Conservation (phyloP, 2,113 vertebrate genomes). For the Sphaerodactylus townsendi region DNA sequence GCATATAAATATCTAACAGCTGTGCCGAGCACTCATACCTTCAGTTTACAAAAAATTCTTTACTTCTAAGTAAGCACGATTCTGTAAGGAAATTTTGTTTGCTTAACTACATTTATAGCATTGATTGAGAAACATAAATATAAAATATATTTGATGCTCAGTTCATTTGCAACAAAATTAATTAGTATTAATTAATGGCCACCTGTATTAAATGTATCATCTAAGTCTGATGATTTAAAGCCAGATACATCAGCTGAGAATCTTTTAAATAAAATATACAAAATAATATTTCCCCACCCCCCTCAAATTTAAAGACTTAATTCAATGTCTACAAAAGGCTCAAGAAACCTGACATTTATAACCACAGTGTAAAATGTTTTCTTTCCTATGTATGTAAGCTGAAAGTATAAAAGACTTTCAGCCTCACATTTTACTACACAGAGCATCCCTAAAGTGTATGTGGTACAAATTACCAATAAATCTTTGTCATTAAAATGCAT, state of each 20-base stretch:
- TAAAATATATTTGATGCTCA: constrained; percentile 78
- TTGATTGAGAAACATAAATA: constrained; percentile 81
- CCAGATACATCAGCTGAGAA: constrained; percentile 75
- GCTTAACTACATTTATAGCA: constrained; percentile 79
- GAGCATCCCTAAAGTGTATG: constrained; percentile 82
- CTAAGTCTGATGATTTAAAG: constrained; percentile 76
- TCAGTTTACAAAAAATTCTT: constrained; percentile 69
- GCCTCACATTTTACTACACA: constrained; percentile 80
- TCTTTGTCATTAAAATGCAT: constrained; percentile 78
- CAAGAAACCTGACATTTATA: constrained; percentile 84
- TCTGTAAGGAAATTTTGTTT: constrained; percentile 75
- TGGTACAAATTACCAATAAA: constrained; percentile 78
- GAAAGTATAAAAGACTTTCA: constrained; percentile 81
- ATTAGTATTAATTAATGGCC: constrained; percentile 76
- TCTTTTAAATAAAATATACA: constrained; percentile 86
- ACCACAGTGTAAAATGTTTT: constrained; percentile 83
- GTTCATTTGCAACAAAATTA: constrained; percentile 79
- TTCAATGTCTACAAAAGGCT: constrained; percentile 84
- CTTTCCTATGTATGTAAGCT: constrained; percentile 79
- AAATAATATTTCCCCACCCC: constrained; percentile 82
- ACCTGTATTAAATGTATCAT: constrained; percentile 78
- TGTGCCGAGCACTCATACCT: constrained; percentile 70
- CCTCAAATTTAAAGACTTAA: constrained; percentile 83
- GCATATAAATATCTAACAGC: constrained; percentile 67
- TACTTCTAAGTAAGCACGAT: constrained; percentile 74